Evolutionary conservation across 2,888 invertebrate species (phyloP), one percentile per base, ranked within the genome.

Genomic region (Linyphia triangularis): DNA sequence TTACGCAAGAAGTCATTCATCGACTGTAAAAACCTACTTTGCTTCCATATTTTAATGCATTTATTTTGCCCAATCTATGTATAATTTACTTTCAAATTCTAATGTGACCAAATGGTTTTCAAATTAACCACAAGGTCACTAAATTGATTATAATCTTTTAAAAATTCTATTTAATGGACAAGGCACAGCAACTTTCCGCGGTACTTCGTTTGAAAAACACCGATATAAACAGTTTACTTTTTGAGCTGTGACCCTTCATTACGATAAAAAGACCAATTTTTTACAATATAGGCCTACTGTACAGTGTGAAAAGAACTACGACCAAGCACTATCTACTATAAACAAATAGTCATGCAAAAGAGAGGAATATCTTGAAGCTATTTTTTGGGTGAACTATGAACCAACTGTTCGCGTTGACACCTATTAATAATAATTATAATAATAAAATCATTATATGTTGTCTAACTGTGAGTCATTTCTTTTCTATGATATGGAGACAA

Each of bases 271-370:
- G 72, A 79, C 28, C 63, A 57, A 69, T 77, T 77, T 59, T 70
- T 75, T 81, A 59, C 43, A 43, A 88, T 86, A 79, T 81, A 81
- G 70, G 73, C 72, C 88, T 88, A 83, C 83, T 81, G 73, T 78
- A 81, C 88, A 84, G 24, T 89, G 73, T 84, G 82, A 79, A 79
- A 79, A 82, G 72, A 72, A 89, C 89, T 89, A 89, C 78, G 77
- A 79, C 59, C 84, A 84, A 84, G 89, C 89, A 72, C 84, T 89
- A 84, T 24, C 84, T 84, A 84, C 65, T 22, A 79, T 84, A 84
- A 89, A 89, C 69, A 89, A 89, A 89, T 89, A 84, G 59, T 89
- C 89, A 89, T 89, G 84, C 84, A 84, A 89, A 89, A 84, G 84
- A 89, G 89, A 84, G 78, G 84, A 84, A 89, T 79, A 83, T 83